A percentile compares a stretch with the other conserved stretches of the same genome.
Conservation (phyloP, 1,140 invertebrate species). For the Pseudomyrmex gracilis region DNA sequence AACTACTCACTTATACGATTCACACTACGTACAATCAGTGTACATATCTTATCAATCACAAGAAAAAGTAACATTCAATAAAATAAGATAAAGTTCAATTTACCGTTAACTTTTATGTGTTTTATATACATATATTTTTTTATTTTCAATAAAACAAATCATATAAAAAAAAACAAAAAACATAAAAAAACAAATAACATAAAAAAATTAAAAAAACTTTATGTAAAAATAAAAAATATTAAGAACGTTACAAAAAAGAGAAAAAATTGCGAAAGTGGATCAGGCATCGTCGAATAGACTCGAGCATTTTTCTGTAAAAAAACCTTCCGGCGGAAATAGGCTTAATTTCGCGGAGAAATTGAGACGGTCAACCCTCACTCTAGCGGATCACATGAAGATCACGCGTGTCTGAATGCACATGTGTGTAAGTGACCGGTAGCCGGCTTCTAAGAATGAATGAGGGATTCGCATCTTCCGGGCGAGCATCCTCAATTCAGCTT, state of each 20-base stretch:
- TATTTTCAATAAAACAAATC: too few species aligned
- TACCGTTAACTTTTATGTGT: too few species aligned
- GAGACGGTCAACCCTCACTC: conserved; percentile 30
- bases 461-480: not conserved
- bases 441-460: not conserved
- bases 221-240: too few species aligned
- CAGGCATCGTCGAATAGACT: too few species aligned
- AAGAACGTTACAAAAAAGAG: not conserved
- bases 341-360: conserved; percentile 54
- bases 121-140: too few species aligned
- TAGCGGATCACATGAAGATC: not conserved
- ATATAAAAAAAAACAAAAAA: too few species aligned
- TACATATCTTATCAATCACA: not conserved
- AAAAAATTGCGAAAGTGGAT: not conserved
- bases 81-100: not conserved
- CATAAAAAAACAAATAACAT: too few species aligned
- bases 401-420: not conserved
- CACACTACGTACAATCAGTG: too few species aligned
- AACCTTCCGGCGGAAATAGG: conserved; percentile 47
- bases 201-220: too few species aligned
- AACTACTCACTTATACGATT: too few species aligned
- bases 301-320: conserved; percentile 12
- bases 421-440: conserved; percentile 16
- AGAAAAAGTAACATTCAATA: not conserved
- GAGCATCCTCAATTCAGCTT: conserved; percentile 32